These are phyloP conservation scores for Cherax destructor DNA, from an alignment of 1,140 invertebrate genomes.

Conservation along the genomic window DNA sequence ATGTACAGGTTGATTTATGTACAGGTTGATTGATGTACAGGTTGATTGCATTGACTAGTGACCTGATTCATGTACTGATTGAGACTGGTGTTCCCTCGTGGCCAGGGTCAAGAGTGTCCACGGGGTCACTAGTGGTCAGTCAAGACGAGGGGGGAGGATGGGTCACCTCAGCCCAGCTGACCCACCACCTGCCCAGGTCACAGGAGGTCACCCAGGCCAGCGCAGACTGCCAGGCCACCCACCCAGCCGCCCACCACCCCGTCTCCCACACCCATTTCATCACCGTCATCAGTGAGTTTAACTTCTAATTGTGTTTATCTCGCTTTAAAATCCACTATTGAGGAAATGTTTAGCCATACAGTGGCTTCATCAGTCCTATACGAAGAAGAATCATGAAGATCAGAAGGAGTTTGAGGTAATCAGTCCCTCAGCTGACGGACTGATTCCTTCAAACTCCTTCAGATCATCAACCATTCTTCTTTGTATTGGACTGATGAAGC, in stretches of 20 bases:
- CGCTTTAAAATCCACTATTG: no score
- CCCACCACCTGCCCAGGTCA: conserved; percentile 21
- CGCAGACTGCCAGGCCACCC: conserved; percentile 38
- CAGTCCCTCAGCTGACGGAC: no score
- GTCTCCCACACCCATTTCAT: conserved; percentile 14
- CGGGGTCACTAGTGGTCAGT: neutral
- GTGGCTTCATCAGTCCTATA: no score
- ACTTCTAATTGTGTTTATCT: no score
- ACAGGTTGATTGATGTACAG: neutral
- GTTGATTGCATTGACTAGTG: no score
- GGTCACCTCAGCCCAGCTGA: conserved; percentile 25
- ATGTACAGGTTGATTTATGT: neutral
- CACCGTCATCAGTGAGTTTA: conserved; percentile 39
- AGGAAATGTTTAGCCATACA: no score
- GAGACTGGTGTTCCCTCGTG: neutral
- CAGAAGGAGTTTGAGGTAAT: no score
- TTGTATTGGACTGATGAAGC: no score
- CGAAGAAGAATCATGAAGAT: no score
- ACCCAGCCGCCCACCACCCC: conserved; percentile 11
- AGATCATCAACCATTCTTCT: no score
- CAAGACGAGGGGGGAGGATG: conserved; percentile 31
- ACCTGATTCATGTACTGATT: no score
- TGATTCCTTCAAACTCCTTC: no score
- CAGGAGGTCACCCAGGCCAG: conserved; percentile 1
- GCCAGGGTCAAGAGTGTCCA: neutral